Evolutionary conservation across 2,113 vertebrate genomes (phyloP), one percentile per base, ranked within the genome.

Genomic region (Gallinago media): DNA sequence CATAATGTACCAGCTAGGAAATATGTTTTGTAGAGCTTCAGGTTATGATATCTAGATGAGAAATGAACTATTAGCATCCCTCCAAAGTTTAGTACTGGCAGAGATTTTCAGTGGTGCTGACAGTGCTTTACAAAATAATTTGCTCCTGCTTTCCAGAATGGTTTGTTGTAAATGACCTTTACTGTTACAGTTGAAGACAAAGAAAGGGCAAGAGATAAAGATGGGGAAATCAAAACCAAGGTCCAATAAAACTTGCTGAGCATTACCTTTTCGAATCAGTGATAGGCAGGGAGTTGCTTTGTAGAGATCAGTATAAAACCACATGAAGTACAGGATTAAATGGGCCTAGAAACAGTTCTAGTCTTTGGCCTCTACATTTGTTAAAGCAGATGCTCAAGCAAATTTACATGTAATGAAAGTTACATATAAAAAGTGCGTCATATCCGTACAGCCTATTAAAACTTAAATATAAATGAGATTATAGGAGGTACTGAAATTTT

Each of bases 211-310:
- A 9, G 46, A 95, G 47, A 71, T 50, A 89, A 95, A 89, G 74
- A 67, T 27, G 56, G 42, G 56, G 76, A 78, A 94, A 94, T 78
- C 59, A 84, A 91, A 91, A 71, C 38, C 67, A 86, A 94, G 73
- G 93, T 91, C 55, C 89, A 84, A 67, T n/a, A 67, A 88, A 94
- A 94, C 75, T 78, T 94, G 86, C 94, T 92, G 80, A 95, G 76
- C 34, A 63, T n/a, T 74, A 74, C 8, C 46, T 8, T 91, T 91
- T 80, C 72, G 88, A 74, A n/a, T 29, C 59, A 80, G 25, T 25
- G 31, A 88, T 17, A 94, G 40, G 47, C 62, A 54, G 19, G 0
- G 3, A 81, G 52, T 68, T 65, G 25, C 29, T 88, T 77, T 80
- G 36, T 46, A 88, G 40, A 83, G 46, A 77, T 73, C 25, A 26